Evolutionary conservation across 2,797 vertebrate species (phyloP), one percentile per base, ranked within the genome.

Genomic region (Odontamblyopus lacepedii): DNA sequence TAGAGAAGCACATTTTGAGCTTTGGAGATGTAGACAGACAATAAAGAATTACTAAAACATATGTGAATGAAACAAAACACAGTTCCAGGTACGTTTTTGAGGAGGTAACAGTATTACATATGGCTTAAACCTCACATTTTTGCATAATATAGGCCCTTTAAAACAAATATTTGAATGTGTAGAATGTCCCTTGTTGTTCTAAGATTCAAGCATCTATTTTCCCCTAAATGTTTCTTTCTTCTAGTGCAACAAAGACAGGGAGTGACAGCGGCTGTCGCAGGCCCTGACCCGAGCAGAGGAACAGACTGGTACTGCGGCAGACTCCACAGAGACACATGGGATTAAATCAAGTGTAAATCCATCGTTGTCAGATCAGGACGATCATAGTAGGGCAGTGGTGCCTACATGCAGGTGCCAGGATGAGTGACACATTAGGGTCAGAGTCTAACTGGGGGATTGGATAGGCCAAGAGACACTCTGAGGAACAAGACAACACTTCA

Each of bases 291-390:
- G 75, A 87, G 80, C 60, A 30, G 30, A 23, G 69, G 83, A 88
- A 85, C 81, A 84, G 82, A 81, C 87, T 84, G 79, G 80, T 89
- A 81, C 85, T 80, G 71, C 81, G 62, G 75, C 79, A 82, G 73
- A 87, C 80, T 89, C 83, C 78, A 75, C 50, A 13, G 81, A 89
- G 83, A 89, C 87, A 81, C 83, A 69, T 78, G 79, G 85, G 87
- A 90, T 92, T 92, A 90, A 90, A 89, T 91, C 87, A 88, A 86
- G 85, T 80, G 85, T 75, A 88, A 91, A 82, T 90, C 88, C 85
- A 84, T 88, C 84, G 83, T 79, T 89, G 89, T 93, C 88, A 90
- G 81, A 92, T 90, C 90, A 89, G 78, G 91, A 88, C 79, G 82
- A 85, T 85, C 85, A 83, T 88, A 74, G 81, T 78, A 75, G 85